phyloP scores from a whole-genome alignment of 2,113 vertebrate species.

The Saimiri boliviensis region DNA sequence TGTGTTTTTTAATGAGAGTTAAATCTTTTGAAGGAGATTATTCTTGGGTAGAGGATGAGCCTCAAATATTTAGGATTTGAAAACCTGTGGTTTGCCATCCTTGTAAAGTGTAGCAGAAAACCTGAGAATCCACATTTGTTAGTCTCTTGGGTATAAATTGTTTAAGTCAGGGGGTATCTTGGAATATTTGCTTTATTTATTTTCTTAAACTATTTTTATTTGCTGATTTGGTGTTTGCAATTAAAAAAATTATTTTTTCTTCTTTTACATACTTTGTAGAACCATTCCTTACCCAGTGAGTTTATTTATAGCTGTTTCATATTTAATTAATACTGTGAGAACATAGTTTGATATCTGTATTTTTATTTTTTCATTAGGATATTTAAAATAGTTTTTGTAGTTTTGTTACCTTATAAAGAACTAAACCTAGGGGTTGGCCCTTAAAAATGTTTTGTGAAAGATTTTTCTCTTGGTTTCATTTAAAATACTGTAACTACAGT shows the following conservation, averaged over 20 bases:
- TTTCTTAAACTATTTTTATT: constrained; percentile 41
- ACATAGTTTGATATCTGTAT: background rate
- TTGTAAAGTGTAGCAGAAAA: background rate
- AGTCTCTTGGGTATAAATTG: constrained; percentile 13
- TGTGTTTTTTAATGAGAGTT: background rate
- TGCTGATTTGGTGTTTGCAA: background rate
- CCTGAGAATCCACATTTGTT: constrained; percentile 18
- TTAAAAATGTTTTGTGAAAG: constrained; percentile 6
- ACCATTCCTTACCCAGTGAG: background rate
- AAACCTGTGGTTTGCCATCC: constrained; percentile 11
- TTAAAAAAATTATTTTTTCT: background rate
- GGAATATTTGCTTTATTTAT: background rate
- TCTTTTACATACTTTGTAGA: background rate
- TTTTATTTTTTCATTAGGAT: constrained; percentile 7
- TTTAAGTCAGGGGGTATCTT: background rate
- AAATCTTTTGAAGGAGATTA: constrained; percentile 38
- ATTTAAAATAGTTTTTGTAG: constrained; percentile 41
- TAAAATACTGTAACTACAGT: constrained; percentile 30
- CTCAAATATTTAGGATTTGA: constrained; percentile 23
- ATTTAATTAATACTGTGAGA: constrained; percentile 9
- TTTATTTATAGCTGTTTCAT: constrained; percentile 25
- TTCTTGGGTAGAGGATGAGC: background rate
- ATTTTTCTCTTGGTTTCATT: background rate
- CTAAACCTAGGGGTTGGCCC: background rate
- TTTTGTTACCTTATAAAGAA: constrained; percentile 12